Evolutionary conservation across 2,113 vertebrate species (phyloP), one percentile per base, ranked within the genome.

Genomic region (Cebidichthys violaceus): DNA sequence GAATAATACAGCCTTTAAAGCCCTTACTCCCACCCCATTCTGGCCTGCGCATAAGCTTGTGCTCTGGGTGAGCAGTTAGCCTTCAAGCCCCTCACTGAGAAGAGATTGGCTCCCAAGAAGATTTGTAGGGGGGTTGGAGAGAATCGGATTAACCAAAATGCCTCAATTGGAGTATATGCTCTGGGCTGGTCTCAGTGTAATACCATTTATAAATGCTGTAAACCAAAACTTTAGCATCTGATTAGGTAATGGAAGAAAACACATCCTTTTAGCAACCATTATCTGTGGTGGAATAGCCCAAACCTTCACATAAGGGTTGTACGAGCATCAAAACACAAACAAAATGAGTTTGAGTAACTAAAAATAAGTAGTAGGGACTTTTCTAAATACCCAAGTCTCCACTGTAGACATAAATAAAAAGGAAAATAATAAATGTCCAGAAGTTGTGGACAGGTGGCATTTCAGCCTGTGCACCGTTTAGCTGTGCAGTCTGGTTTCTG

Each of bases 381-480:
- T 68, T 73, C 75, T 79, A 86, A 83, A 89, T 83, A 76, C 35
- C 60, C 71, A 57, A 75, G 59, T 79, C 89, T 81, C 78, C 64
- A 70, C 52, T 86, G 81, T 55, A 86, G 71, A 94, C 90, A 92
- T 89, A 90, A 92, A 92, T 90, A 86, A 88, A 83, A 68, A 70
- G 39, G 77, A 76, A 29, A 79, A 82, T 82, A 87, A 94, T 91
- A 90, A 89, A 94, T 94, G 64, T 79, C 89, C 85, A 89, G 79
- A 81, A 89, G 90, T 86, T 86, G 82, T 74, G 82, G 89, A 93
- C 91, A 93, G 90, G 93, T 94, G 89, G 87, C 82, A 88, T 92
- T 94, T 93, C 90, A 92, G 92, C 78, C 81, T 89, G n/a, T 66
- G 90, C 84, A 88, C 90, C 77, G 77, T 92, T 94, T 90, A 92